Percentiles rank a stretch among this genome's conserved stretches.
Evolutionary conservation across 1,140 invertebrate genomes (phyloP).

Genomic region (Pentalonia nigronervosa): DNA sequence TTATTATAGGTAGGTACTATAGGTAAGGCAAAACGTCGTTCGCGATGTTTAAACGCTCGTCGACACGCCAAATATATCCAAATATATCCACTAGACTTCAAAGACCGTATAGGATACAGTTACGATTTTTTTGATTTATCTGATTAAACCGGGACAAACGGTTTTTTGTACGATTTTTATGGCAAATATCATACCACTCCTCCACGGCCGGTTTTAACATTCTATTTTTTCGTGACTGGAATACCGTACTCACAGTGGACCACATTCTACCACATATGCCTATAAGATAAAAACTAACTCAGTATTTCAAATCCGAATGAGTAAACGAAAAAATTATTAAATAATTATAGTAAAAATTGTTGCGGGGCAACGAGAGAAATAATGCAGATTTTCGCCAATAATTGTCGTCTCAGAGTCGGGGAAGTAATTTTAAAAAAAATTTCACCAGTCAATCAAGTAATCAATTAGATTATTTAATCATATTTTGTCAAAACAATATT

Average conservation of each 20-base stretch:
- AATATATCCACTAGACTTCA: no score
- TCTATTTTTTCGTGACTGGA: not conserved
- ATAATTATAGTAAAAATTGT: not conserved
- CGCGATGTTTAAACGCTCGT: not conserved
- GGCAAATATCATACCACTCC: no score
- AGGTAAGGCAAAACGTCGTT: not conserved
- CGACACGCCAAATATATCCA: no score
- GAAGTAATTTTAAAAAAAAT: no score
- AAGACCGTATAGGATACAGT: no score
- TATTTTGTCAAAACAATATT: not conserved
- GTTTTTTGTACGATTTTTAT: no score
- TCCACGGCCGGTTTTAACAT: no score
- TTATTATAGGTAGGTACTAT: not conserved
- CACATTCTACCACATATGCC: not conserved
- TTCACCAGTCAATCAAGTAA: not conserved
- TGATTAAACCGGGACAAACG: no score
- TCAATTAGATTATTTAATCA: not conserved
- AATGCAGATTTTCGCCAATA: not conserved
- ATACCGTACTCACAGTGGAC: not conserved
- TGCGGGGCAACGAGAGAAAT: not conserved
- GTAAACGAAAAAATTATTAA: not conserved
- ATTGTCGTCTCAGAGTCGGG: no score
- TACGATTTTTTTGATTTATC: no score
- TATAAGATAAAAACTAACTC: not conserved
- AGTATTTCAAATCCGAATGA: not conserved